Percentiles rank a stretch among this genome's conserved stretches.
These are phyloP conservation scores for Eremobia ochroleuca DNA, from an alignment of 2,888 invertebrate species.

Conservation along the genomic window DNA sequence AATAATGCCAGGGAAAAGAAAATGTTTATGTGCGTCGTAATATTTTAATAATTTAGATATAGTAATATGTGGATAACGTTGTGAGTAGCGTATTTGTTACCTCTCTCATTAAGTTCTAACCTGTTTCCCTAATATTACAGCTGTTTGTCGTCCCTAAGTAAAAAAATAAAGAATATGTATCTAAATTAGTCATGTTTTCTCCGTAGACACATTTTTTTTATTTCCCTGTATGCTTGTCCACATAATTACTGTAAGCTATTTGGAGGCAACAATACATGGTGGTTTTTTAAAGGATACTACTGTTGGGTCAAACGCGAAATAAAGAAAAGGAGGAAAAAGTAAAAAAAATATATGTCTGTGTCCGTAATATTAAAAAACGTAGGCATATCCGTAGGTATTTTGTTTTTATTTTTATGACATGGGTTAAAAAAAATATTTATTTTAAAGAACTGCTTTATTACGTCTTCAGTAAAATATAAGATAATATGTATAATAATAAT, in stretches of 20 bases:
- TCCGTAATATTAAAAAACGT: too few relatives aligned
- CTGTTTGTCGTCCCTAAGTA: too few relatives aligned
- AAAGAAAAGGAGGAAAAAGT: neutral
- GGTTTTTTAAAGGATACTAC: too few relatives aligned
- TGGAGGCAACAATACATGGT: neutral
- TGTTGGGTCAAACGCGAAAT: neutral
- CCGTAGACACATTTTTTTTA: neutral
- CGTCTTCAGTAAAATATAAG: neutral
- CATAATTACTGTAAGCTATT: neutral
- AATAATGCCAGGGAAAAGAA: neutral
- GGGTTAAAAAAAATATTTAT: too few relatives aligned
- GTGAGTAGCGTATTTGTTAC: too few relatives aligned
- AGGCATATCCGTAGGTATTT: neutral
- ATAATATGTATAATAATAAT: too few relatives aligned
- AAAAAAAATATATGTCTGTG: neutral
- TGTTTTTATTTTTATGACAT: neutral
- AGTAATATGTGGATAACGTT: too few relatives aligned
- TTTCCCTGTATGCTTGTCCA: neutral
- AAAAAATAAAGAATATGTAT: too few relatives aligned
- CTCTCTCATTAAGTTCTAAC: too few relatives aligned
- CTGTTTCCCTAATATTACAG: too few relatives aligned
- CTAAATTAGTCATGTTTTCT: constrained; percentile 15
- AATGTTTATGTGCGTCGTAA: constrained; percentile 7
- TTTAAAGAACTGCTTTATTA: neutral
- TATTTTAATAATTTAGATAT: neutral